phyloP scores from a whole-genome alignment of 1,140 invertebrate genomes.

The Drosophila ficusphila region DNA sequence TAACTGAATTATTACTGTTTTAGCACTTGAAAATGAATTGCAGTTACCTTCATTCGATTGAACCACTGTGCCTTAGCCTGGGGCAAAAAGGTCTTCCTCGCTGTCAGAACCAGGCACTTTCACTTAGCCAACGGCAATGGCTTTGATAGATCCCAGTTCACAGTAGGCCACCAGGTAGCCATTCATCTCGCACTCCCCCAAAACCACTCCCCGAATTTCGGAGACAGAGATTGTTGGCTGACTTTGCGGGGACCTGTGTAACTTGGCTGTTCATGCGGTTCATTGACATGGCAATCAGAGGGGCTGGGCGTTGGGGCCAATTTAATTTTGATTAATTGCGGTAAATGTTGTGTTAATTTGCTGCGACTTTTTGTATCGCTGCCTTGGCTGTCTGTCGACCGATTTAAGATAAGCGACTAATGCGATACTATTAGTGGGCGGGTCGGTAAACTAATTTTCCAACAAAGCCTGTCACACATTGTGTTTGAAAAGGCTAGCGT shows the following conservation, averaged over 20 bases:
- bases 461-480: slow-evolving; percentile 8
- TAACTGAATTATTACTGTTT: too few relatives aligned
- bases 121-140: slow-evolving; percentile 37
- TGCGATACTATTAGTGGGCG: slow-evolving; percentile 50
- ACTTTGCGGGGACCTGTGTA: slow-evolving; percentile 6
- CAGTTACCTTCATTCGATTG: too few relatives aligned
- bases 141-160: slow-evolving; percentile 67
- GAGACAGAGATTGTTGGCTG: slow-evolving; percentile 19
- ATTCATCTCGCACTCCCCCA: slow-evolving; percentile 10
- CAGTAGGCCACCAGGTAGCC: slow-evolving; percentile 59
- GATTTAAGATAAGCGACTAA: slow-evolving; percentile 63
- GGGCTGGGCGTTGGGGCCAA: neutral
- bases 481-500: slow-evolving; percentile 5
- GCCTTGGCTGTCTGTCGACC: slow-evolving; percentile 23
- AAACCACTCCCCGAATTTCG: neutral
- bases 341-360: slow-evolving; percentile 76
- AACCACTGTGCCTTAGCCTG: slow-evolving; percentile 11
- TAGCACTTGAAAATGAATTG: too few relatives aligned
- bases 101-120: slow-evolving; percentile 57
- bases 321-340: slow-evolving; percentile 74
- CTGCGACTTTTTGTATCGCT: slow-evolving; percentile 49
- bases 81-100: slow-evolving; percentile 26
- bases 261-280: slow-evolving; percentile 41
- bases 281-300: slow-evolving; percentile 41
- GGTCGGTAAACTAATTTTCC: slow-evolving; percentile 42